Evolutionary conservation across 2,888 invertebrate species (phyloP), one percentile per base, ranked within the genome.

Genomic region (Sarcophaga caerulescens): DNA sequence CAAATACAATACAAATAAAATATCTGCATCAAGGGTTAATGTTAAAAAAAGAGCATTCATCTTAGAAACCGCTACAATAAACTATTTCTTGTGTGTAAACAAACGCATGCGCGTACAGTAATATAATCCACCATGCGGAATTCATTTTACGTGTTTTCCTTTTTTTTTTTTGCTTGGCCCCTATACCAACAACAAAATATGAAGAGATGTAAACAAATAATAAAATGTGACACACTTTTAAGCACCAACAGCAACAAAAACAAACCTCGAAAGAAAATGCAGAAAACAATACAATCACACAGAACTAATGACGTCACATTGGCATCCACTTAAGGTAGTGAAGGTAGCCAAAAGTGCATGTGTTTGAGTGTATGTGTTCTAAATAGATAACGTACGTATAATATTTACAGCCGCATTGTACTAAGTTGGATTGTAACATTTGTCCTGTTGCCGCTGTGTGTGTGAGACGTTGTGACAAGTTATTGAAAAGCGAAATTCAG

Each of bases 81-180:
- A 17, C 12, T 5, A 52, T 35, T 63, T 65, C 10, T 52, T 19
- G 1, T 4, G 44, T 47, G 75, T 80, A 78, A 79, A 84, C 59
- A 79, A 17, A 59, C 17, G 74, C 89, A 87, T 89, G 89, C 89
- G 89, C 89, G 74, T 8, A 71, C 6, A 3, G 0, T 11, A 65
- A 80, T 76, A 69, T n/a, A 81, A 82, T 89, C 89, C 89, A 89
- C 89, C 89, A 89, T 88, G 89, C 82, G 88, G 59, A 71, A 60
- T 47, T 82, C 66, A 52, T 69, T 66, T 17, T 11, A 21, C 69
- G 19, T 47, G 4, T 66, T 25, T 65, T 63, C 5, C 17, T 47
- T 14, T 47, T 8, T 75, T 47, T 63, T 63, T 14, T 12, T 52
- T 52, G 17, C n/a, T 52, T 52, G 17, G 52, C 52, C 1, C 1